Evolutionary conservation across 2,797 vertebrate genomes (phyloP).

Genomic region (Darevskia mixta): DNA sequence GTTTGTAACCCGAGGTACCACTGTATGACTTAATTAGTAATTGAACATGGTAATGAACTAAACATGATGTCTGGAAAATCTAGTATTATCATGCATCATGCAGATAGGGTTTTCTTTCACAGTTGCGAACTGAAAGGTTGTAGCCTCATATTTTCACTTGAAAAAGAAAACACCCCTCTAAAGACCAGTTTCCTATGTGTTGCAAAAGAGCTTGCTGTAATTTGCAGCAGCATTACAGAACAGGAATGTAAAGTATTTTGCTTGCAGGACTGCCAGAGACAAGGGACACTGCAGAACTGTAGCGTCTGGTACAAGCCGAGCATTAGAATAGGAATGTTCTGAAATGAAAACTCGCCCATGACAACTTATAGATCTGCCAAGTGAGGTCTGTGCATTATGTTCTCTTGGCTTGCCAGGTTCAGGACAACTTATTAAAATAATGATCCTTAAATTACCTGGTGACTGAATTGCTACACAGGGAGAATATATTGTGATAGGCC

Average conservation of each 20-base stretch:
- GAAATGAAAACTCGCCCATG: not conserved
- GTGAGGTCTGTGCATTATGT: not conserved
- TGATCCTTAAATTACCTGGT: not conserved
- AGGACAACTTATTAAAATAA: not conserved
- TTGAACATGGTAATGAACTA: not conserved
- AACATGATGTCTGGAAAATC: not conserved
- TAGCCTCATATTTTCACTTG: too few relatives aligned
- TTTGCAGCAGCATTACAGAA: not conserved
- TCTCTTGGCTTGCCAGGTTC: not conserved
- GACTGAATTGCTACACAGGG: not conserved
- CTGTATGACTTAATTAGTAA: not conserved
- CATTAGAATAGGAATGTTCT: not conserved
- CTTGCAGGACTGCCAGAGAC: not conserved
- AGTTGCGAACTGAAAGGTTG: not conserved
- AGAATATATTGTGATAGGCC: not conserved
- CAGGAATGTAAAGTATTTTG: not conserved
- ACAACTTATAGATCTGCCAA: not conserved
- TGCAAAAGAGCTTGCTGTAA: not conserved
- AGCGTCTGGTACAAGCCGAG: not conserved
- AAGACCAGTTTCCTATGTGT: conserved; percentile 1
- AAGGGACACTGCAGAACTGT: not conserved
- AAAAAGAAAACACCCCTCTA: not conserved
- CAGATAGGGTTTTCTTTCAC: not conserved
- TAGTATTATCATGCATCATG: not conserved
- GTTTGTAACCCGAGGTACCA: too few relatives aligned